A percentile compares a stretch with the other conserved stretches of the same genome.
These are phyloP conservation scores for Atta cephalotes DNA, from an alignment of 1,140 invertebrate genomes.

Conservation along the genomic window DNA sequence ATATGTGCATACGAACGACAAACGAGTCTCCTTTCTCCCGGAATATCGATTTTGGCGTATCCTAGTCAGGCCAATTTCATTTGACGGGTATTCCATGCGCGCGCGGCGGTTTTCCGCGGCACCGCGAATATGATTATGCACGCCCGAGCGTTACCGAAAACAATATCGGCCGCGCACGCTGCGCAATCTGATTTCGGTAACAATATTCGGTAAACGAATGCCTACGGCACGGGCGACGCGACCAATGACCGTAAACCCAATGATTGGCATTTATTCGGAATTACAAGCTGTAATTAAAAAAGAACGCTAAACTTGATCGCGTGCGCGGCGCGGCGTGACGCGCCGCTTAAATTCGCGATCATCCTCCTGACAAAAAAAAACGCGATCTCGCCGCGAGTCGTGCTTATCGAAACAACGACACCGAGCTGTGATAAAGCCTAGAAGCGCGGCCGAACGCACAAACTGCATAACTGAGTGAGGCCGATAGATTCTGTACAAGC, in stretches of 20 bases:
- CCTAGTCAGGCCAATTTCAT: constrained; percentile 66
- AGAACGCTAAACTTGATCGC: not conserved
- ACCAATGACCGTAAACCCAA: constrained; percentile 7
- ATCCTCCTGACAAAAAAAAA: not conserved
- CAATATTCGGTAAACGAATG: constrained; percentile 72
- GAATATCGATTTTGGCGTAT: constrained; percentile 55
- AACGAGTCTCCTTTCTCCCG: not conserved
- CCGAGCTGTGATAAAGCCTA: constrained; percentile 19
- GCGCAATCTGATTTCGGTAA: constrained; percentile 66
- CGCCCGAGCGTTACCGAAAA: constrained; percentile 62
- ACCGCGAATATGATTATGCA: constrained; percentile 68
- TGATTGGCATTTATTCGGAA: constrained; percentile 24
- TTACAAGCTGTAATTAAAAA: constrained; percentile 52
- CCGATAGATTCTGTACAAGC: constrained; percentile 49
- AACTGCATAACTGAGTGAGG: constrained; percentile 46
- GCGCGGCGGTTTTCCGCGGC: constrained; percentile 53
- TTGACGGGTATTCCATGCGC: constrained; percentile 33
- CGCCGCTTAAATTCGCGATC: not conserved
- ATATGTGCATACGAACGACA: not conserved
- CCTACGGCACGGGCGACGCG: constrained; percentile 9
- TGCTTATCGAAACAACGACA: constrained; percentile 30
- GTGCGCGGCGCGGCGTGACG: not conserved
- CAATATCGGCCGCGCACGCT: constrained; percentile 61
- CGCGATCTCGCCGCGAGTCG: not conserved
- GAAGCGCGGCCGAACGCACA: constrained; percentile 31